Base-by-base conservation (phyloP, 2,113 vertebrate species). In the Hemicordylus capensis region DNA sequence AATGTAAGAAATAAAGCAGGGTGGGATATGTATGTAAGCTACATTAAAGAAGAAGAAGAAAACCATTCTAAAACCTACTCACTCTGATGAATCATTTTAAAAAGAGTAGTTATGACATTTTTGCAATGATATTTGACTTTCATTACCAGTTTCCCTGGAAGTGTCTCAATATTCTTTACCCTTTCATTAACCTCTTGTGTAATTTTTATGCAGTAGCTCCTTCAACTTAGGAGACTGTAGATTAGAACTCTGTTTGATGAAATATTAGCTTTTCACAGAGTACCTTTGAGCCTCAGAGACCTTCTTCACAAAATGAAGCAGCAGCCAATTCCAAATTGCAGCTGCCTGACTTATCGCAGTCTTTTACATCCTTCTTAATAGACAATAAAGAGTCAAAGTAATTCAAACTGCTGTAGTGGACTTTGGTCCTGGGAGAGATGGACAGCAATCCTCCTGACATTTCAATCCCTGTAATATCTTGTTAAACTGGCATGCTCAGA, bases 401-500 rank as follows among this genome's bases (percentile, higher is more conserved):
- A 39, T 42, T 85, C 86, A 84, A 80, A 85, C 58, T 89, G 85
- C 72, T 54, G n/a, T 92, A 88, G 88, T 93, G 85, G 89, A 86
- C 64, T 84, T 88, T 9, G 59, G 34, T 19, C 51, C 80, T 85
- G 77, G 85, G 91, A 89, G 90, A 88, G 84, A 90, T 89, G 26
- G 3, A 69, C 51, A 14, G 5, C 6, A 19, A 0, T 14, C 19
- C 42, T 83, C 24, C 51, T 90, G 76, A 56, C 42, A 64, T 70
- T 76, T 90, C 31, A 2, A n/a, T 86, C 80, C 75, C 81, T 61
- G 5, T 89, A 83, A 67, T 78, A 17, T n/a, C 85, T 85, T 76
- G 61, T 80, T 89, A 80, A 85, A 86, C 85, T 10, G 61, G 79
- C 83, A 85, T 78, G 73, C 73, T 67, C 37, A 56, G 20, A 58